Evolutionary conservation across 2,888 invertebrate species (phyloP), one percentile per base, ranked within the genome.

Genomic region (Volucella inflata): DNA sequence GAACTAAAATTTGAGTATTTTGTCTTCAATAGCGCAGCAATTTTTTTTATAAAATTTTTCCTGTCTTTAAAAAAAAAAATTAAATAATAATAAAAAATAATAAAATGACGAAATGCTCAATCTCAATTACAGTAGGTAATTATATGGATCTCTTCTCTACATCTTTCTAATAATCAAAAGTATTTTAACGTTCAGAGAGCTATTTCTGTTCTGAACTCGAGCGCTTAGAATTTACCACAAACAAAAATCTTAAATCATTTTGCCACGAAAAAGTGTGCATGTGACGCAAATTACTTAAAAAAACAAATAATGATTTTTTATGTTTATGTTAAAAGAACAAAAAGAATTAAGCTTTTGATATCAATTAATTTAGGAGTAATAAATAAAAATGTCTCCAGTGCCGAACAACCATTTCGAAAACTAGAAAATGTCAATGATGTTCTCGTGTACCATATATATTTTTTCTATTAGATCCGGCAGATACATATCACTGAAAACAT

Each of bases 201-300:
- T 51, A 65, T 48, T 64, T 48, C 17, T 64, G 55, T 38, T 36
- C 3, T 8, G 9, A 10, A 8, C n/a, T 10, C 11, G 14, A 16
- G 14, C 11, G 11, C 50, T 30, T 12, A 51, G n/a, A 40, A 59
- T 36, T 50, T 50, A 59, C 57, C 42, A 50, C 40, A 57, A 42
- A 59, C 14, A 30, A 50, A 17, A 76, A 30, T 50, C 40, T 36
- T 36, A 65, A 40, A 65, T 67, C 44, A 17, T 30, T 59, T 40
- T n/a, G 40, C 16, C 10, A 36, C 40, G 38, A 30, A 75, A 65
- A 14, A 57, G 30, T 53, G 12, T 44, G 53, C 17, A 60, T 48
- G 14, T 77, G 76, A 68, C 68, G 76, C 53, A 68, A 76, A 77
- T 68, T 62, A 68, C 60, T 60, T n/a, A 36, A 53, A 53, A 21